Percentiles rank a stretch among this genome's conserved stretches.
Evolutionary conservation across 2,113 vertebrate species (phyloP).

Genomic region (Ardeotis arabs): DNA sequence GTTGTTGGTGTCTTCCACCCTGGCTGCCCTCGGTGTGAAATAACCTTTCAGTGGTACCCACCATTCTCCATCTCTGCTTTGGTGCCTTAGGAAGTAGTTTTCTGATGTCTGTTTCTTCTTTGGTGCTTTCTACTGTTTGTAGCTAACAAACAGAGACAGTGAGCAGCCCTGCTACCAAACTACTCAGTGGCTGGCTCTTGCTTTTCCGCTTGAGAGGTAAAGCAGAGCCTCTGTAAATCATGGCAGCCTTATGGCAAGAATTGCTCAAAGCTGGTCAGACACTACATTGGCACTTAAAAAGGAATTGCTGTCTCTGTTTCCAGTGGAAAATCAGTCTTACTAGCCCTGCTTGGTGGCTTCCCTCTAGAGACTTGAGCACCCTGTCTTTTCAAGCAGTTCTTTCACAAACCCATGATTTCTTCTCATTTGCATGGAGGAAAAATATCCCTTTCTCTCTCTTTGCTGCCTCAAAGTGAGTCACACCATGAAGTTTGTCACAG

Average conservation of each 20-base stretch:
- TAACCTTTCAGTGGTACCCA: not conserved
- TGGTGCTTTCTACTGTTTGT: not conserved
- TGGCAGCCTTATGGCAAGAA: not conserved
- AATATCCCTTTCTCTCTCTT: not conserved
- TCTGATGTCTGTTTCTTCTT: not conserved
- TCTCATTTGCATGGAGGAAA: not conserved
- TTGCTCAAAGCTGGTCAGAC: not conserved
- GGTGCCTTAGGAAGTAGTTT: not conserved
- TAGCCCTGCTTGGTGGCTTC: not conserved
- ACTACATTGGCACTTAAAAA: not conserved
- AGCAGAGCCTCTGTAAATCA: not conserved
- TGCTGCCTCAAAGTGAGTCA: not conserved
- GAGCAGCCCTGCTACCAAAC: not conserved
- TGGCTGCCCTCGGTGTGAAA: not conserved
- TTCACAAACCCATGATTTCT: not conserved
- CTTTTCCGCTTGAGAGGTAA: not conserved
- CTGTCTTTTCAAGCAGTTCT: not conserved
- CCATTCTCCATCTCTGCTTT: not conserved
- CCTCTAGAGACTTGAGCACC: not conserved
- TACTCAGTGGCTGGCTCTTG: not conserved
- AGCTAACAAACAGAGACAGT: not conserved
- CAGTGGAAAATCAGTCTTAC: not conserved
- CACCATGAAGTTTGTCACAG: not conserved
- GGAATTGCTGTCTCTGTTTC: not conserved
- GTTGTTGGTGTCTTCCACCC: not conserved